Evolutionary conservation across 2,888 invertebrate species (phyloP), one percentile per base, ranked within the genome.

Genomic region (Leucophenga maculata): DNA sequence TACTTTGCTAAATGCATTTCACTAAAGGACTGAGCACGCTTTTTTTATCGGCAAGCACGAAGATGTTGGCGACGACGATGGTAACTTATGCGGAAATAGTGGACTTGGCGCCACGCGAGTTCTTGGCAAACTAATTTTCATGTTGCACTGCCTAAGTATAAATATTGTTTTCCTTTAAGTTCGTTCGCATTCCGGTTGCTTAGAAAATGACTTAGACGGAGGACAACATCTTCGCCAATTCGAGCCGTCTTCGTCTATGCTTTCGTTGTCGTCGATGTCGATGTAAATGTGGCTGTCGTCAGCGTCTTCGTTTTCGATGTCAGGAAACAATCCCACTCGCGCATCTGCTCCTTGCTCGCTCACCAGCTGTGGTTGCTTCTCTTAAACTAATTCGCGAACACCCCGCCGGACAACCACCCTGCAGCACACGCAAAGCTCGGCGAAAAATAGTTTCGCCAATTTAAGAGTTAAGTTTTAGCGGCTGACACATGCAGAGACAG

Each of bases 121-220:
- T 86, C 83, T 85, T 85, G 86, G 82, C 84, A 85, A 88, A 86
- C 86, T 86, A 86, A 86, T 86, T 85, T 85, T 76, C 77, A 78
- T 80, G 77, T 77, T 76, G 80, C 77, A 75, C 74, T 76, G 78
- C 76, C 85, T 82, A 86, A 86, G 85, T 86, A 87, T 86, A 86
- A 86, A 86, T 86, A 87, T 86, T 81, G 75, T 78, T 79, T 77
- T 85, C 83, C 72, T 78, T 74, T 77, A 73, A 72, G 75, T 82
- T 39, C 39, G 39, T 39, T 11, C 39, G 11, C 11, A 11, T 39
- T 14, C 62, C 18, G 46, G 62, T 64, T 71, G 73, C 75, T 85
- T 82, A 81, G 83, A 78, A 77, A 39, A 83, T 83, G 77, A 83
- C 80, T 84, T 84, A 83, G 74, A 71, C 71, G 72, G 66, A 26